These are phyloP conservation scores for Chelon labrosus DNA, from an alignment of 2,797 vertebrate genomes.

Conservation along the genomic window DNA sequence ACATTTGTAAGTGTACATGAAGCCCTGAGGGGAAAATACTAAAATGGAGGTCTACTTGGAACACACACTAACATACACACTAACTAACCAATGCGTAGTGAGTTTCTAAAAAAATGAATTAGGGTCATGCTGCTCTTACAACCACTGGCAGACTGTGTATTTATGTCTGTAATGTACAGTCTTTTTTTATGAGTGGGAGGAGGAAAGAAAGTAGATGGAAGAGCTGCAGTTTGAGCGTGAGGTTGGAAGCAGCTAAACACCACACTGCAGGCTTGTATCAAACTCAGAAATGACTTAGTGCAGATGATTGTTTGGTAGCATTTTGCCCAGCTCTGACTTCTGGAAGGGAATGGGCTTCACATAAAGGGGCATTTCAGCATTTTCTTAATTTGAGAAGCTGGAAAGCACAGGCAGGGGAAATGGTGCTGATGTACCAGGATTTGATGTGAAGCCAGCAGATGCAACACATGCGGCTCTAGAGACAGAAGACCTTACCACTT, in stretches of 20 bases:
- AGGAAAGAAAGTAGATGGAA: neutral
- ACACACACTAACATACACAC: neutral
- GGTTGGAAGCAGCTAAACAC: neutral
- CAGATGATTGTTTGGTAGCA: slow-evolving; percentile 20
- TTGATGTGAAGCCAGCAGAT: slow-evolving; percentile 46
- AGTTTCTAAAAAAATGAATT: slow-evolving; percentile 17
- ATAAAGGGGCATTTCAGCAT: slow-evolving; percentile 43
- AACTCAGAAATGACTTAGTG: slow-evolving; percentile 16
- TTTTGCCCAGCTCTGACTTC: slow-evolving; percentile 21
- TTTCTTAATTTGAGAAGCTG: slow-evolving; percentile 39
- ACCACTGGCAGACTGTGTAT: slow-evolving; percentile 10
- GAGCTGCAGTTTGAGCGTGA: slow-evolving; percentile 18
- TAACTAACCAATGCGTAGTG: neutral
- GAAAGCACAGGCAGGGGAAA: slow-evolving; percentile 26
- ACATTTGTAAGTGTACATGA: neutral
- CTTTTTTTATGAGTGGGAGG: slow-evolving; percentile 24
- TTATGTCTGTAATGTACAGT: slow-evolving; percentile 26
- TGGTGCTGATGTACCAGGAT: slow-evolving; percentile 20
- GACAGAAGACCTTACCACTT: slow-evolving; percentile 32
- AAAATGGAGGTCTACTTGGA: neutral
- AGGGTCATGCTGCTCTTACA: slow-evolving; percentile 24
- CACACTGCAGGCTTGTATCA: slow-evolving; percentile 24
- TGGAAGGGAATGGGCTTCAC: slow-evolving; percentile 31
- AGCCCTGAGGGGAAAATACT: neutral
- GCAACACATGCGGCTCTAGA: slow-evolving; percentile 44